Conservation (phyloP, 53 echinoderm and acorn worm genomes). For the Holothuria leucospilota region DNA sequence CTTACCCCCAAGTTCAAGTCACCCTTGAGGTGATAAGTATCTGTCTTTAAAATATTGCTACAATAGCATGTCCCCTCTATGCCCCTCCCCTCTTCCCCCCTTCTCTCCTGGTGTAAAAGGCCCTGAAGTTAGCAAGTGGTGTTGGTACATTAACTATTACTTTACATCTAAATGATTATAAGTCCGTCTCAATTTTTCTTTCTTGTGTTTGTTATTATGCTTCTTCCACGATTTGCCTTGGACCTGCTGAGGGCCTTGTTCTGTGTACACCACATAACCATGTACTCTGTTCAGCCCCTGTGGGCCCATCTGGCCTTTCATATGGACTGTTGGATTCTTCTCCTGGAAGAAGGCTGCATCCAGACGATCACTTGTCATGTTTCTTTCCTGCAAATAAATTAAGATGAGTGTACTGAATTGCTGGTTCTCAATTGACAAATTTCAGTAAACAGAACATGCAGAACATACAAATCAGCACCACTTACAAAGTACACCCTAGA, state of each 20-base stretch:
- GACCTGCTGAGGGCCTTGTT: constrained; percentile 3
- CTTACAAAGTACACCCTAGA: too few relatives aligned
- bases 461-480: too few relatives aligned
- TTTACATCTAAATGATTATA: constrained; percentile 86
- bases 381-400: constrained; percentile 67
- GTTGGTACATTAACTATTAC: not conserved
- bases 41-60: too few relatives aligned
- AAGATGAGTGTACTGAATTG: not conserved
- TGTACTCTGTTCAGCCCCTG: constrained; percentile 54
- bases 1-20: too few relatives aligned
- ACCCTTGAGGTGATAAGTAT: too few relatives aligned
- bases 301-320: constrained; percentile 60
- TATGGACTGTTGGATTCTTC: constrained; percentile 58
- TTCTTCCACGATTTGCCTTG: constrained; percentile 94
- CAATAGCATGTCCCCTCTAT: too few relatives aligned
- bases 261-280: constrained; percentile 5
- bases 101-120: too few relatives aligned
- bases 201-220: constrained; percentile 83
- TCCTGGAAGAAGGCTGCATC: constrained; percentile 86
- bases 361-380: constrained; percentile 68
- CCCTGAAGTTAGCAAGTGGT: too few relatives aligned
- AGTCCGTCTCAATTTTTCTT: constrained; percentile 84
- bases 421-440: too few relatives aligned
- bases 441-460: too few relatives aligned
- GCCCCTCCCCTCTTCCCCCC: too few relatives aligned